A percentile compares a stretch with the other conserved stretches of the same genome.
Evolutionary conservation across 2,797 vertebrate genomes (phyloP).

Genomic region (Peromyscus melanophrys): DNA sequence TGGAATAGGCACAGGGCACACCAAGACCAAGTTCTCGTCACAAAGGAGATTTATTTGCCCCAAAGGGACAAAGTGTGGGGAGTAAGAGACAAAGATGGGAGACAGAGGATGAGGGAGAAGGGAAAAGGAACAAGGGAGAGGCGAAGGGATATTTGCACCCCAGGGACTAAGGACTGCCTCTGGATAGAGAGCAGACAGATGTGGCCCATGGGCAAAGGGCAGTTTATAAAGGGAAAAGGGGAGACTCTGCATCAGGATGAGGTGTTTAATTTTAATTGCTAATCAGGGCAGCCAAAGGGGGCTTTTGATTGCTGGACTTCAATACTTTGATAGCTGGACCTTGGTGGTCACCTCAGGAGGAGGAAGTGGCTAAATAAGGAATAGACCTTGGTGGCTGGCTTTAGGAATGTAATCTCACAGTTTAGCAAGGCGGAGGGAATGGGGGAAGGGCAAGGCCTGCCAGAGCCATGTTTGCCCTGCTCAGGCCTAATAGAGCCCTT

Average conservation of each 20-base stretch:
- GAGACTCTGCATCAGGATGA: background rate
- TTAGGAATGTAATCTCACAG: background rate
- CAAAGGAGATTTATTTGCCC: background rate
- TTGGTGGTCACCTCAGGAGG: background rate
- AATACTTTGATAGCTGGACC: background rate
- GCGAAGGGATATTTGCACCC: background rate
- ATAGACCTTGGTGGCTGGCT: background rate
- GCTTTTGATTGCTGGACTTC: background rate
- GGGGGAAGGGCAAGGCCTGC: background rate
- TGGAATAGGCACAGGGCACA: background rate
- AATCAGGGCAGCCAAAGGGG: background rate
- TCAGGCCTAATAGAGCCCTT: background rate
- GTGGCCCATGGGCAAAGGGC: background rate
- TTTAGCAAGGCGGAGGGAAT: background rate
- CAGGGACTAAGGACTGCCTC: background rate
- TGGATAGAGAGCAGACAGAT: background rate
- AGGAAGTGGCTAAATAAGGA: background rate
- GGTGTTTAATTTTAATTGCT: background rate
- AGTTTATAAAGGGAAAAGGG: background rate
- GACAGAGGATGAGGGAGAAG: background rate
- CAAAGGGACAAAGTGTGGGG: background rate
- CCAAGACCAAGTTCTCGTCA: background rate
- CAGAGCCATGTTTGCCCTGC: background rate
- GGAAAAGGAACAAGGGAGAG: background rate
- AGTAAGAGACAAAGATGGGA: background rate